Base-by-base conservation (phyloP, 2,113 vertebrate species). In the Saccopteryx bilineata region DNA sequence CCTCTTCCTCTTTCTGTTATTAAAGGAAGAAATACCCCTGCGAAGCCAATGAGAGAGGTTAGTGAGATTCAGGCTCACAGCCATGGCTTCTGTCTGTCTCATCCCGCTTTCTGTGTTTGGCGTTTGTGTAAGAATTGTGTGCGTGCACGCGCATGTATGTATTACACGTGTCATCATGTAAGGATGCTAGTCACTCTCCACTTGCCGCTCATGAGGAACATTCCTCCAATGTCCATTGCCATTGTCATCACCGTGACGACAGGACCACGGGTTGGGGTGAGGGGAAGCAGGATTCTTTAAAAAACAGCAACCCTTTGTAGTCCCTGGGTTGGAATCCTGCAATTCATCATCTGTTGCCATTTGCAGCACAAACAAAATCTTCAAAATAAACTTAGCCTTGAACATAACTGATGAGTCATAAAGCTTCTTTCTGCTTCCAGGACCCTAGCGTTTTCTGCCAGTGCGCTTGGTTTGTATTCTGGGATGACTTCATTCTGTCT, bases 41-140 rank as follows among this genome's bases (percentile, higher is more conserved):
- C 99, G 99, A 99, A 99, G 99, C 98, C 99, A 99, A 95, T 99
- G 99, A 99, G 98, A 99, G 99, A 99, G 99, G 99, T 99, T 98
- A 99, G 99, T 99, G 98, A 98, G 98, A 98, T 91, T 96, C 97
- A 98, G 97, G 97, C 98, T 98, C 98, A 98, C 98, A 97, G 98
- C 98, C 98, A 98, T 97, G 97, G 98, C 97, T 98, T 98, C 97
- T 98, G 98, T 98, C 96, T 98, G 98, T 98, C 97, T 97, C 98
- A 98, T 98, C 97, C 98, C 97, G 98, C 98, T 98, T 98, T 98
- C 97, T 97, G 82, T 98, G 98, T 97, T 97, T 98, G 97, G 98
- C 98, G 96, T 98, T 98, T 95, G 75, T 98, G 98, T 98, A 97
- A 94, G 94, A 63, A 96, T 94, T 97, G 96, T 98, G 97, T 97